Evolutionary conservation across 2,888 invertebrate genomes (phyloP), one percentile per base, ranked within the genome.

Genomic region (Anoncus sp.): DNA sequence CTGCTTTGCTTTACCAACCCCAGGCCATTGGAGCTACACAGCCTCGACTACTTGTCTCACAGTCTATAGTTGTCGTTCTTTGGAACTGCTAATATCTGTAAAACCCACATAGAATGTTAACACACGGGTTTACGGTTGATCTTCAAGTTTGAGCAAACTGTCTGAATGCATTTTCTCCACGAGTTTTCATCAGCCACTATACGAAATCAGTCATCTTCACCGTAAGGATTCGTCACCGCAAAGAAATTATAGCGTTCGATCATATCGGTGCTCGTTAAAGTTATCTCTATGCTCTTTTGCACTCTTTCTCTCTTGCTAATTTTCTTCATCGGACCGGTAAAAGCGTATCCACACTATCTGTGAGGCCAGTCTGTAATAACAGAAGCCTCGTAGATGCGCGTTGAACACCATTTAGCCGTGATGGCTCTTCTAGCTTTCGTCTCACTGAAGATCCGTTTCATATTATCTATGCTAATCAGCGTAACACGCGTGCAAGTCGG

Each of bases 391-490:
- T 67, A 31, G 38, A 43, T 35, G 55, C 31, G 40, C 55, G 55
- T 66, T 59, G 49, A 67, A 69, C 43, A 49, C 65, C 57, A 65
- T 71, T 71, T 62, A 47, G 60, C 45, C 10, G 35, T 38, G 35
- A 38, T 10, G 60, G 49, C 40, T 40, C 51, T 71, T 60, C 31
- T 66, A 57, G 62, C 45, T 71, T 24, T 65, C 40, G 31, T 66
- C 76, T 78, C 62, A 77, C 73, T 80, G 72, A 66, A 69, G 62
- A 74, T 79, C 63, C 35, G 60, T 77, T 75, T 81, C 43, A 38
- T 53, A 87, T 89, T 90, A 90, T 90, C 90, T 87, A 85, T 85
- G 86, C 86, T 88, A 87, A 89, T 89, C 87, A 87, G 84, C 85
- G 86, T 83, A 83, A 84, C 83, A 75, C 60, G 81, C 65, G 81